Evolutionary conservation across 2,888 invertebrate genomes (phyloP).

Genomic region (Tipula helvola): DNA sequence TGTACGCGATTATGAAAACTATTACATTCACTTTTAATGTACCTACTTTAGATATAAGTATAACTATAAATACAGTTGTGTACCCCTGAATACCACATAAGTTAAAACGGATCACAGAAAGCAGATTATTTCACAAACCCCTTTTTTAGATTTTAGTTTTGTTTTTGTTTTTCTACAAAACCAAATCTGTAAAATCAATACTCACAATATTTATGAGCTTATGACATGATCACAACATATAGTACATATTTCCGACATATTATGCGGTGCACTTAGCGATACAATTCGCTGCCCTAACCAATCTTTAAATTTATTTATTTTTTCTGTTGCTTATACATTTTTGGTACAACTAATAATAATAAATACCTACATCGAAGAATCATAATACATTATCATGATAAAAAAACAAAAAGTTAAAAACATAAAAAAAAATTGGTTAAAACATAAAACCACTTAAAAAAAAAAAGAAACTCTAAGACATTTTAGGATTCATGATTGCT

Average conservation of each 20-base stretch:
- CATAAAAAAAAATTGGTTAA: background rate
- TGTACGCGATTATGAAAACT: background rate
- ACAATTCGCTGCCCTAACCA: background rate
- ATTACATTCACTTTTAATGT: background rate
- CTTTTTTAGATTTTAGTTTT: background rate
- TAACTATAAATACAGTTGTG: background rate
- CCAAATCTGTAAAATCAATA: background rate
- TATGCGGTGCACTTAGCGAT: background rate
- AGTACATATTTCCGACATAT: background rate
- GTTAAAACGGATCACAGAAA: background rate
- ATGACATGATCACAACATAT: background rate
- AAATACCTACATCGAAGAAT: slow-evolving; percentile 4
- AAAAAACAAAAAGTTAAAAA: background rate
- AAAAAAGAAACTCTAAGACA: background rate
- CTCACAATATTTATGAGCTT: background rate
- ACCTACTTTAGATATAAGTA: background rate
- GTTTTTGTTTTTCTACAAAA: background rate
- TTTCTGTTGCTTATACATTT: background rate
- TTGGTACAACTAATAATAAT: background rate
- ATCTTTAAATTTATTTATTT: background rate
- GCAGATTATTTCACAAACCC: background rate
- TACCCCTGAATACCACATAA: background rate
- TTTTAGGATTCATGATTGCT: slow-evolving; percentile 4
- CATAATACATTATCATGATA: background rate
- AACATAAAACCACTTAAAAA: background rate